Evolutionary conservation across 2,113 vertebrate species (phyloP).

Genomic region (Vulpes ferrilata): DNA sequence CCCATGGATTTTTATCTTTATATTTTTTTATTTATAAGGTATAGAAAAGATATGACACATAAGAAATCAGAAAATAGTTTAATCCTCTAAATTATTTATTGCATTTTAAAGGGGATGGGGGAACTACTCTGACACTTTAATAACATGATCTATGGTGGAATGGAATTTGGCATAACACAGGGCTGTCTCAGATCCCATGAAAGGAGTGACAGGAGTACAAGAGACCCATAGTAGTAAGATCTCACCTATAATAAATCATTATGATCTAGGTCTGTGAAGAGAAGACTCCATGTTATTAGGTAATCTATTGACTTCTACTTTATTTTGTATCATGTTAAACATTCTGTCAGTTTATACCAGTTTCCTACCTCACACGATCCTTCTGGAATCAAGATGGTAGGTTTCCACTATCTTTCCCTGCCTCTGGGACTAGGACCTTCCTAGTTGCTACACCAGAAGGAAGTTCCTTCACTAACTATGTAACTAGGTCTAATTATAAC

Average conservation of each 20-base stretch:
- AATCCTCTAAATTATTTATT: constrained; percentile 7
- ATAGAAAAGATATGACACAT: not conserved
- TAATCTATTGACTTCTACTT: not conserved
- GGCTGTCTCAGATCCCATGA: not conserved
- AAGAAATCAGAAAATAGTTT: constrained; percentile 30
- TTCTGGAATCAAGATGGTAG: not conserved
- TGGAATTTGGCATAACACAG: not conserved
- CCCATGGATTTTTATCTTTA: not conserved
- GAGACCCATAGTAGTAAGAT: not conserved
- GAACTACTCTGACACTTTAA: not conserved
- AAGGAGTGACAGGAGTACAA: not conserved
- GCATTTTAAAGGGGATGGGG: not conserved
- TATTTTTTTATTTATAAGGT: constrained; percentile 46
- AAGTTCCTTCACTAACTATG: not conserved
- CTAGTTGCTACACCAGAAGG: not conserved
- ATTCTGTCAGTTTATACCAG: not conserved
- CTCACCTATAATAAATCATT: not conserved
- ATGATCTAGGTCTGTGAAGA: not conserved
- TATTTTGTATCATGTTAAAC: not conserved
- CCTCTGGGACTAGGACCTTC: not conserved
- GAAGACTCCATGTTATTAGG: not conserved
- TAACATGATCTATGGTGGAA: not conserved
- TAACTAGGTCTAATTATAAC: not conserved
- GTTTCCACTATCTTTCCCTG: not conserved
- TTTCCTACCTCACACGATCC: not conserved